Percentiles rank a stretch among this genome's conserved stretches.
Conservation (phyloP, 1,140 invertebrate genomes). For the Nautilus pompilius region DNA sequence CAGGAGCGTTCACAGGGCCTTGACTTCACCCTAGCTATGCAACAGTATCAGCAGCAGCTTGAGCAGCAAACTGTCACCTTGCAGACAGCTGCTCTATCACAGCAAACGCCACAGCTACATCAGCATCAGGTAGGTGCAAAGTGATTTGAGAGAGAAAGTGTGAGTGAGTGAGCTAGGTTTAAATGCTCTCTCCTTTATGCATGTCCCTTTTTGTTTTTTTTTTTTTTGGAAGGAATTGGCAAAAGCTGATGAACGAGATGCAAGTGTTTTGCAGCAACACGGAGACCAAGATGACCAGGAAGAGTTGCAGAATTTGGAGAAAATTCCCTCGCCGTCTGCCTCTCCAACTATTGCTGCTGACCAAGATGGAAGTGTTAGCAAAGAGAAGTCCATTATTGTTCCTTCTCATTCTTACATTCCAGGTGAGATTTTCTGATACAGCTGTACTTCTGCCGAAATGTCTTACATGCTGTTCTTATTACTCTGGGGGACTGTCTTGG, state of each 20-base stretch:
- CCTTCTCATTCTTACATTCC: neutral
- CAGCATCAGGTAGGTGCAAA: no score
- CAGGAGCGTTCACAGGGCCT: neutral
- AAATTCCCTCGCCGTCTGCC: neutral
- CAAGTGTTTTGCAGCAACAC: no score
- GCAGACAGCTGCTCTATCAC: neutral
- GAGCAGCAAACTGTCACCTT: conserved; percentile 1
- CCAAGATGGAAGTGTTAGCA: neutral
- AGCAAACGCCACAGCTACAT: conserved; percentile 2
- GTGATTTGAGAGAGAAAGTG: no score
- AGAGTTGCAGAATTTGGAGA: neutral
- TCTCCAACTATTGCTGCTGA: neutral
- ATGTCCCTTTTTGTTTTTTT: no score
- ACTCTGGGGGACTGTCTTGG: no score
- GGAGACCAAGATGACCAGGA: neutral
- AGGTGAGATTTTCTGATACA: no score
- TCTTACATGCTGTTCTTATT: no score
- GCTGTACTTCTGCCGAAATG: no score
- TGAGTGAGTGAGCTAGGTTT: no score
- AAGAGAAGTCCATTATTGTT: neutral
- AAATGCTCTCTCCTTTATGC: no score
- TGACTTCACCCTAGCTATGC: neutral
- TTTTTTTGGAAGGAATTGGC: no score
- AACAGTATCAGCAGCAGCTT: neutral
- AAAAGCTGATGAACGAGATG: no score